A percentile compares a stretch with the other conserved stretches of the same genome.
Evolutionary conservation across 2,888 invertebrate genomes (phyloP).

Genomic region (Chymomyza procnemis): DNA sequence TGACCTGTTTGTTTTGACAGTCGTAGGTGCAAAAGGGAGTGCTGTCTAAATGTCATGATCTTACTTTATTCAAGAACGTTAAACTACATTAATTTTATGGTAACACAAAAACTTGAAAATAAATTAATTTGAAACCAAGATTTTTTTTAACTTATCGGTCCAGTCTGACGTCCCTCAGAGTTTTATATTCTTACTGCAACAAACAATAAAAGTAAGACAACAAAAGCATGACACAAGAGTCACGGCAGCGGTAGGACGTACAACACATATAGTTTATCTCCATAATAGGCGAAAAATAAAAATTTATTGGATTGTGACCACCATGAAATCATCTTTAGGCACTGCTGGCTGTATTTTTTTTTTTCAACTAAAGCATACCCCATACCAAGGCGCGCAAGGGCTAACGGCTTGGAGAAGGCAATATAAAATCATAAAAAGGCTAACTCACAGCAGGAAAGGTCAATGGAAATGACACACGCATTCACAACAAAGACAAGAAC

Average conservation of each 20-base stretch:
- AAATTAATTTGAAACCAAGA: too few relatives aligned
- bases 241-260: neutral
- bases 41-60: too few relatives aligned
- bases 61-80: too few relatives aligned
- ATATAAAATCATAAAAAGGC: conserved; percentile 27
- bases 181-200: too few relatives aligned
- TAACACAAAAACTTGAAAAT: too few relatives aligned
- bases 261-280: neutral
- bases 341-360: conserved; percentile 39
- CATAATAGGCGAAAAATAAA: conserved; percentile 60
- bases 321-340: conserved; percentile 78
- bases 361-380: conserved; percentile 5
- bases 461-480: conserved; percentile 62
- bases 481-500: conserved; percentile 2
- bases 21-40: too few relatives aligned
- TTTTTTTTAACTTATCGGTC: too few relatives aligned
- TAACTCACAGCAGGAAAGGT: conserved; percentile 44
- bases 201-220: too few relatives aligned
- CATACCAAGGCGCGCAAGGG: conserved; percentile 23
- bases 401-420: conserved; percentile 2
- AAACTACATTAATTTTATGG: too few relatives aligned
- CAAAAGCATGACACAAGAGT: neutral
- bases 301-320: conserved; percentile 76
- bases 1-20: too few relatives aligned
- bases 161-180: too few relatives aligned